Evolutionary conservation across 2,888 invertebrate species (phyloP), one percentile per base, ranked within the genome.

Genomic region (Drosophila parthenogenetica): DNA sequence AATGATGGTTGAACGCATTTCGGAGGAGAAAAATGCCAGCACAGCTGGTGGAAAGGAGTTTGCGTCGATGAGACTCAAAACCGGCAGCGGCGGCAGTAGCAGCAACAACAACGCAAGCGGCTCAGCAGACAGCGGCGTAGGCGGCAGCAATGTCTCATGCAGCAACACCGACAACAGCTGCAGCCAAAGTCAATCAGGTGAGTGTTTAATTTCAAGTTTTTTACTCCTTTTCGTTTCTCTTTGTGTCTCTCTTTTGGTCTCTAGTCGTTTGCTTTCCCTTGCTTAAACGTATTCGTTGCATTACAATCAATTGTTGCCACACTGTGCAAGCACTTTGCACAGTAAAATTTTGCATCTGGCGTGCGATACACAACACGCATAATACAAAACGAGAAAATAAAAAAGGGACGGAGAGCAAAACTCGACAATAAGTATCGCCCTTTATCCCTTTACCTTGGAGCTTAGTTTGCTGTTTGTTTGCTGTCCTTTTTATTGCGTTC

Each of bases 1-100:
- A 77, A 81, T 39, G 14, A 95, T 95, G 95, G 95, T 95, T 82
- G 95, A 95, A 92, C 94, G 94, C 90, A 95, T 95, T 90, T 91
- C 94, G 79, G 95, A 95, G 94, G 95, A 93, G 92, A 76, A 73
- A 69, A 82, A 78, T 74, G 67, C 69, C 74, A 85, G 73, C 71
- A 65, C 74, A 70, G 77, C 76, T 63, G 79, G 70, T 51, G 62
- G 59, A 10, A 69, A 48, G 64, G 68, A 76, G 60, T 71, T 69
- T 59, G 65, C 53, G 35, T 58, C 80, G 69, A 71, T 69, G 76
- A 62, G 77, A 59, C 59, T 45, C 43, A 71, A 62, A 63, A 48
- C 63, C 29, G 70, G 35, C 58, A 46, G 48, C 49, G 61, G 54
- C 60, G 63, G 42, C 54, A 67, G 54, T 59, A 64, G 45, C 66